These are phyloP conservation scores for Dallia pectoralis DNA, from an alignment of 2,797 vertebrate species.

Conservation along the genomic window DNA sequence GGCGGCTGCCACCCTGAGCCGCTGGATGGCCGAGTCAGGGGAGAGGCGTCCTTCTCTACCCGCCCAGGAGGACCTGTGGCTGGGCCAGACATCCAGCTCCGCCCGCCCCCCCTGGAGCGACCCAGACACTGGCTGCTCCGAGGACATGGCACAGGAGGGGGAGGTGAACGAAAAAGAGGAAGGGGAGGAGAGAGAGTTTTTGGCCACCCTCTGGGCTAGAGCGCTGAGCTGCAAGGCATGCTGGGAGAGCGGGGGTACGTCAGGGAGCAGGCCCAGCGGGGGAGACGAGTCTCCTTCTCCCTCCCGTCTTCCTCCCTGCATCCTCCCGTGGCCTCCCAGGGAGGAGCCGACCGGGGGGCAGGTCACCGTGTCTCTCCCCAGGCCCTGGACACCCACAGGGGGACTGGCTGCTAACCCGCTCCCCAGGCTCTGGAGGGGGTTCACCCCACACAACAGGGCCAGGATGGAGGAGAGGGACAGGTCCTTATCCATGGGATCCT, in stretches of 20 bases:
- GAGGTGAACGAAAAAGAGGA: background rate
- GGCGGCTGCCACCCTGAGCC: slow-evolving; percentile 57
- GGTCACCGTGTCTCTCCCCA: background rate
- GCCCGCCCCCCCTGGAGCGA: slow-evolving; percentile 64
- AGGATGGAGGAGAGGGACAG: slow-evolving; percentile 70
- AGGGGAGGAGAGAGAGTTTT: background rate
- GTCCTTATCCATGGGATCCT: slow-evolving; percentile 43
- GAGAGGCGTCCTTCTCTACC: slow-evolving; percentile 69
- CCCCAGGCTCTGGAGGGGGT: slow-evolving; percentile 68
- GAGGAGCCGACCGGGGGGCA: too few relatives aligned
- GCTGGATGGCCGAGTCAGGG: slow-evolving; percentile 82
- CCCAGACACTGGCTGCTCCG: background rate
- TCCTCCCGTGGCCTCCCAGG: background rate
- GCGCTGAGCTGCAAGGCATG: slow-evolving; percentile 82
- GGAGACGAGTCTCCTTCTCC: background rate
- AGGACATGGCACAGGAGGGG: background rate
- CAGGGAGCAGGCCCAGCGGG: background rate
- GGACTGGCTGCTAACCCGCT: slow-evolving; percentile 65
- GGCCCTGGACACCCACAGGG: background rate
- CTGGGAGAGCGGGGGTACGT: slow-evolving; percentile 75
- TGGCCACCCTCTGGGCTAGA: slow-evolving; percentile 65
- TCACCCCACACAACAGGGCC: slow-evolving; percentile 69
- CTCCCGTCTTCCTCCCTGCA: background rate
- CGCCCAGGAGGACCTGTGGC: slow-evolving; percentile 54
- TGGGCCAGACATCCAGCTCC: slow-evolving; percentile 78